These are phyloP conservation scores for Luperina nickerlii DNA, from an alignment of 2,888 invertebrate genomes.

Conservation along the genomic window DNA sequence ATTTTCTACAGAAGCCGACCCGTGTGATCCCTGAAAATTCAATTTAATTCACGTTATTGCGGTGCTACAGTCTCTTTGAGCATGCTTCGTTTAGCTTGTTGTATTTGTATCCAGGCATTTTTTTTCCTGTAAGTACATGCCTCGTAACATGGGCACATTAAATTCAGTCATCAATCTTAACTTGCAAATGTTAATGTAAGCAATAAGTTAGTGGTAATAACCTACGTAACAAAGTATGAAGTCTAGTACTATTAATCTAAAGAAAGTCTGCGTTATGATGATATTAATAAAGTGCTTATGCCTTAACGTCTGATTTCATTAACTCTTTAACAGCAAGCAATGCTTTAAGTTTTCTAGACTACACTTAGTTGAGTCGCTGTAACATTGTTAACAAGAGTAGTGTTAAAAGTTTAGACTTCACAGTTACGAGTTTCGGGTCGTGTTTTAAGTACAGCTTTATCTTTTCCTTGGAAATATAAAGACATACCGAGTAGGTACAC, in stretches of 20 bases:
- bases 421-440: slow-evolving; percentile 21
- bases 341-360: slow-evolving; percentile 2
- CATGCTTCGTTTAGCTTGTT: slow-evolving; percentile 13
- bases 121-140: slow-evolving; percentile 19
- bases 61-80: slow-evolving; percentile 3
- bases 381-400: slow-evolving; percentile 30
- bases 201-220: slow-evolving; percentile 31
- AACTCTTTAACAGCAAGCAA: slow-evolving; percentile 13
- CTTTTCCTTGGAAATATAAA: slow-evolving; percentile 31
- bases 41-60: slow-evolving; percentile 25
- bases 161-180: slow-evolving; percentile 41
- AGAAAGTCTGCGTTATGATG: slow-evolving; percentile 18
- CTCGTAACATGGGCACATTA: not conserved
- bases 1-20: slow-evolving; percentile 13
- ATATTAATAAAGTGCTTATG: slow-evolving; percentile 10
- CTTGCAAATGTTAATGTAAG: slow-evolving; percentile 35
- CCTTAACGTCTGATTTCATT: slow-evolving; percentile 11
- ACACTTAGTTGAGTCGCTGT: not conserved
- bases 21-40: slow-evolving; percentile 10
- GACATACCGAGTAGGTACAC: not conserved
- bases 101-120: slow-evolving; percentile 2
- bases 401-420: slow-evolving; percentile 16
- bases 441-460: slow-evolving; percentile 26
- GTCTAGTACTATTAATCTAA: slow-evolving; percentile 21
- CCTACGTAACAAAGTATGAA: slow-evolving; percentile 2